These are phyloP conservation scores for Gymnoscopelus braueri DNA, from an alignment of 2,797 vertebrate genomes.

Conservation along the genomic window DNA sequence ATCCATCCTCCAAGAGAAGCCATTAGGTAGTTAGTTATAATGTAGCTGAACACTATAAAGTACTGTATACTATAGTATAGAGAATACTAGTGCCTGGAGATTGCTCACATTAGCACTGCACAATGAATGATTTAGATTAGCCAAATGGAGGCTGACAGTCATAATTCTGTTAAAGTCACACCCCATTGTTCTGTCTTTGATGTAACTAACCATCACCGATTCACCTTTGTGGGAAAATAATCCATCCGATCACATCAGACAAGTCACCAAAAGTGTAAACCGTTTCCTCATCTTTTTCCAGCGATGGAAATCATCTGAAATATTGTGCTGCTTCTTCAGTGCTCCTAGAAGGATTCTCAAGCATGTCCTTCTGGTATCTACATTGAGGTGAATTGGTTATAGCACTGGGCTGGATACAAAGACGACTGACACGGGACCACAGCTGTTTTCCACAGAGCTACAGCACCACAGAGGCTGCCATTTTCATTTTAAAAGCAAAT, in stretches of 20 bases:
- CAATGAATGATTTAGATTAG: conserved; percentile 22
- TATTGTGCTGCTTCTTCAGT: conserved; percentile 43
- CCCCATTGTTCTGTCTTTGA: conserved; percentile 31
- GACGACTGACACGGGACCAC: conserved; percentile 48
- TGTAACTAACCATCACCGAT: conserved; percentile 21
- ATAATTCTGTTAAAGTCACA: conserved; percentile 39
- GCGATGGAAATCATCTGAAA: conserved; percentile 44
- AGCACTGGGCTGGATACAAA: conserved; percentile 52
- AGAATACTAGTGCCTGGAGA: background rate
- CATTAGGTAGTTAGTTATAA: conserved; percentile 6
- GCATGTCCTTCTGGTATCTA: conserved; percentile 46
- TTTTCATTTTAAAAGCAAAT: conserved; percentile 45
- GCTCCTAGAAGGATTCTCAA: conserved; percentile 42
- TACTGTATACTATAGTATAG: background rate
- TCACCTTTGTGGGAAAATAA: conserved; percentile 38
- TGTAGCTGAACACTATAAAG: background rate
- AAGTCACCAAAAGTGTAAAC: conserved; percentile 34
- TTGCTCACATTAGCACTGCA: background rate
- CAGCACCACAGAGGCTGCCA: conserved; percentile 28
- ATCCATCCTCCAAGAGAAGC: conserved; percentile 23
- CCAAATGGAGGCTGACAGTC: conserved; percentile 27
- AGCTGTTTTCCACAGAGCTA: conserved; percentile 55
- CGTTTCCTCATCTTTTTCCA: conserved; percentile 41
- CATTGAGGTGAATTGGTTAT: conserved; percentile 31
- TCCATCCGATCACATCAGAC: conserved; percentile 47